Conservation (phyloP, 2,888 invertebrate genomes). For the Lamproptera curius region DNA sequence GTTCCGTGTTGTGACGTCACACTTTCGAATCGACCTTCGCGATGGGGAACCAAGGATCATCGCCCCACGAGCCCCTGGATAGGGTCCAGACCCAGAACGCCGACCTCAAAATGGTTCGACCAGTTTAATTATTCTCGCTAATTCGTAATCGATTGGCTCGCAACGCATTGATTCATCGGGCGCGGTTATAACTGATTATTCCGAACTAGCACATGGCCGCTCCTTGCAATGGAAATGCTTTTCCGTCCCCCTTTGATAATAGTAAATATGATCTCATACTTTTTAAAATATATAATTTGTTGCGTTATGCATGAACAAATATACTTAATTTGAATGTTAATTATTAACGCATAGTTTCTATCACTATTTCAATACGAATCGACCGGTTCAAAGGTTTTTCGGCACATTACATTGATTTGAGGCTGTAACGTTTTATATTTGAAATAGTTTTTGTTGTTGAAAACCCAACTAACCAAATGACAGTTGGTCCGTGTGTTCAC, state of each 20-base stretch:
- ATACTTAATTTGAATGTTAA: too few relatives aligned
- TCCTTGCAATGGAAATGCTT: slow-evolving; percentile 8
- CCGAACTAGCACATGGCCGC: slow-evolving; percentile 16
- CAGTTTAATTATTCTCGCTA: slow-evolving; percentile 19
- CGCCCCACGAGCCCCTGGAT: slow-evolving; percentile 89
- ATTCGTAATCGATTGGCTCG: slow-evolving; percentile 19
- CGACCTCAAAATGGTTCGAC: slow-evolving; percentile 70
- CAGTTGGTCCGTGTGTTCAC: too few relatives aligned
- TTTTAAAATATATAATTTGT: too few relatives aligned
- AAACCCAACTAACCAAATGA: too few relatives aligned
- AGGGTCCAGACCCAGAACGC: slow-evolving; percentile 75
- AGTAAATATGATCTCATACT: too few relatives aligned
- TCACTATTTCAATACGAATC: too few relatives aligned
- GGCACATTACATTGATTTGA: too few relatives aligned
- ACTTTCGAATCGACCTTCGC: slow-evolving; percentile 23
- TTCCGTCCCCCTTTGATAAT: slow-evolving; percentile 1
- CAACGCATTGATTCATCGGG: slow-evolving; percentile 15
- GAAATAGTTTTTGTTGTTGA: too few relatives aligned
- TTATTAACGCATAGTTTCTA: too few relatives aligned
- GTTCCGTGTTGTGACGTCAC: slow-evolving; percentile 7
- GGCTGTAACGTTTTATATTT: too few relatives aligned
- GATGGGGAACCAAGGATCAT: slow-evolving; percentile 92
- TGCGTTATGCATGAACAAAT: too few relatives aligned
- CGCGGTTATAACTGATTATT: slow-evolving; percentile 19
- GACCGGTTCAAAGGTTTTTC: too few relatives aligned